phyloP scores from a whole-genome alignment of 2,113 vertebrate genomes.

The Siphamia tubifer region DNA sequence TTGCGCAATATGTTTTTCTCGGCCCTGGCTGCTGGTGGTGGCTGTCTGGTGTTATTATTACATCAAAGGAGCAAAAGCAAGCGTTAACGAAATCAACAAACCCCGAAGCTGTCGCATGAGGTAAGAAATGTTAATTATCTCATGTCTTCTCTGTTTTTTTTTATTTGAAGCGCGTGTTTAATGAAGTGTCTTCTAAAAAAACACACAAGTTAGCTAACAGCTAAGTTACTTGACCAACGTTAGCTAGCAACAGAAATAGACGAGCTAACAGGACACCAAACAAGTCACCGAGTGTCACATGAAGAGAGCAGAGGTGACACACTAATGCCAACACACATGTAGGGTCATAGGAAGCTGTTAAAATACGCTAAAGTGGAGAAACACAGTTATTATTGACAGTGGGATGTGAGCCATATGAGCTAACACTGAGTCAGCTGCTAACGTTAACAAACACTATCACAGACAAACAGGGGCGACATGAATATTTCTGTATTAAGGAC shows the following conservation, averaged over 20 bases:
- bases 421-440: constrained; percentile 44
- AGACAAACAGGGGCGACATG: neutral
- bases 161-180: neutral
- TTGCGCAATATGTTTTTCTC: constrained; percentile 68
- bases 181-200: neutral
- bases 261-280: constrained; percentile 30
- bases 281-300: neutral
- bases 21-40: constrained; percentile 51
- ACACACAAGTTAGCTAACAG: constrained; percentile 11
- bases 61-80: constrained; percentile 29
- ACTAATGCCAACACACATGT: neutral
- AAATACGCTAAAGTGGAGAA: neutral
- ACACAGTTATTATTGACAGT: neutral
- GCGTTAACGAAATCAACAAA: constrained; percentile 16
- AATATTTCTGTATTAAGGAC: neutral
- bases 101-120: constrained; percentile 67
- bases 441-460: constrained; percentile 2
- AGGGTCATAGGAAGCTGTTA: rapidly evolving
- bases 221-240: constrained; percentile 34
- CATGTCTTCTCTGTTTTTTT: neutral
- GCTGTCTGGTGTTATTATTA: constrained; percentile 58
- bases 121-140: constrained; percentile 29
- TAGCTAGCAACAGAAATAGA: constrained; percentile 45
- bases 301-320: neutral
- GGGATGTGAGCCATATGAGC: neutral